Evolutionary conservation across 2,797 vertebrate species (phyloP).

Genomic region (Darevskia mixta): DNA sequence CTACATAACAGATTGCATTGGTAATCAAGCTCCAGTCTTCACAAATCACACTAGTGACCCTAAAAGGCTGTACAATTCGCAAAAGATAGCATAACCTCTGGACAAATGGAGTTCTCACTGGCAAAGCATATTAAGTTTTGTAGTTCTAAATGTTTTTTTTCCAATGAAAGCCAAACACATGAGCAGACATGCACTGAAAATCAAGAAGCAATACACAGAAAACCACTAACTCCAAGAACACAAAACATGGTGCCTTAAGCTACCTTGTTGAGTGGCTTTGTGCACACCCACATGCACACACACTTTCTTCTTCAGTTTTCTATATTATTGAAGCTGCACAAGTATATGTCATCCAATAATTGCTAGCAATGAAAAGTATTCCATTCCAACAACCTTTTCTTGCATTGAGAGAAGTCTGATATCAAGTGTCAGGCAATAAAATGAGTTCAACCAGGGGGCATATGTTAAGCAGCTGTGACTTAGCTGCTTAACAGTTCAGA

Average conservation of each 20-base stretch:
- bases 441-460: constrained; percentile 72
- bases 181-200: constrained; percentile 60
- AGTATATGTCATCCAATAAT: constrained; percentile 46
- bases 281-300: neutral
- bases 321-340: constrained; percentile 24
- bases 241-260: constrained; percentile 49
- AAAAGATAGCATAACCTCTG: constrained; percentile 39
- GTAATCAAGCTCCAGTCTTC: neutral
- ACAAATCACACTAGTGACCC: neutral
- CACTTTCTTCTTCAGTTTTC: constrained; percentile 49
- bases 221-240: constrained; percentile 60
- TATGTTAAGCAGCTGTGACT: constrained; percentile 69
- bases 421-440: constrained; percentile 64
- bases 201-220: constrained; percentile 64
- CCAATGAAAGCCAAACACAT: constrained; percentile 71
- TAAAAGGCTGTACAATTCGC: neutral
- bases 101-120: constrained; percentile 11
- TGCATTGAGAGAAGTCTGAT: constrained; percentile 59
- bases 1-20: neutral
- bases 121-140: constrained; percentile 65
- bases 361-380: constrained; percentile 42
- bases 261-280: constrained; percentile 45
- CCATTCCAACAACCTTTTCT: constrained; percentile 53
- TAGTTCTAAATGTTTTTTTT: constrained; percentile 53
- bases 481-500: constrained; percentile 36